Base-by-base conservation (phyloP, 2,888 invertebrate species). In the Tholera decimalis region DNA sequence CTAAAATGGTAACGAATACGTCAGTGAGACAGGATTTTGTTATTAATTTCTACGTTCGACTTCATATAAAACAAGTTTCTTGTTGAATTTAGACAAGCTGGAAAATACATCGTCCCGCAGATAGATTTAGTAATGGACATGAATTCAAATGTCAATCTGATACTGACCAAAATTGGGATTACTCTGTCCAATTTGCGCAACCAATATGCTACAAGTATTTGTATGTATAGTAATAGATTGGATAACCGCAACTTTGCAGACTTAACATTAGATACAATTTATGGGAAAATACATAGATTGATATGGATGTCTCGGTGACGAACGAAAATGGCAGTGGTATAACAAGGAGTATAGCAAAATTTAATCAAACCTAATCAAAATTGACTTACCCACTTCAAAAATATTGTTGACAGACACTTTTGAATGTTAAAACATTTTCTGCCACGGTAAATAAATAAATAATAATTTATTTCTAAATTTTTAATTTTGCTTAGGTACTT, bases 161-260 rank as follows among this genome's bases (percentile, higher is more conserved):
- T 22, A 18, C 41, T 35, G 26, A 47, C 70, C 39, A 33, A 46
- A 69, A 47, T 47, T 28, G 22, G 46, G 33, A 69, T 69, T 57
- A 57, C 33, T 47, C 33, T 15, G 49, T 47, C 33, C 60, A 58
- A 49, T 66, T 59, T 59, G 13, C 35, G 41, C 20, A n/a, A 47
- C 22, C 47, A 37, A 41, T 59, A 59, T 41, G 33, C 28, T 69
- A 15, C 7, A 7, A 43, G n/a, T 47, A 50, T 22, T 22, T 18
- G 20, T 35, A 28, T 39, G 6, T 50, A 43, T 5, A n/a, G 13
- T 11, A 44, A 28, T 44, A 9, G 15, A 28, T 24, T 18, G 1
- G 11, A 30, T 5, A 24, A 47, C 24, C 46, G n/a, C 18, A n/a
- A 26, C 3, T 26, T 33, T 47, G 13, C 9, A 18, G 15, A 20